A percentile compares a stretch with the other conserved stretches of the same genome.
These are phyloP conservation scores for Armadillidium nasatum DNA, from an alignment of 1,140 invertebrate species.

Conservation along the genomic window DNA sequence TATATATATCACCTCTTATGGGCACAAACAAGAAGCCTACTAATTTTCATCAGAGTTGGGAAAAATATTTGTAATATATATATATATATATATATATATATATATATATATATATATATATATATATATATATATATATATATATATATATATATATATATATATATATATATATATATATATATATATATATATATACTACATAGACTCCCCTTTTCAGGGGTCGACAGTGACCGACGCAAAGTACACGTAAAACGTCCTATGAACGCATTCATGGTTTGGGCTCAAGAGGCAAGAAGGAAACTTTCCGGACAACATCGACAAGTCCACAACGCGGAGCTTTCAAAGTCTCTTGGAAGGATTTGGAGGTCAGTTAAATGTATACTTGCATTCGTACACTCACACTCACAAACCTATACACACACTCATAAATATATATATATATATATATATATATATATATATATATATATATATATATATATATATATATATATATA, in stretches of 20 bases:
- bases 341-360: constrained; percentile 84
- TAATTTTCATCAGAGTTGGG: too few species aligned
- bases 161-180: neutral
- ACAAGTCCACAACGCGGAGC: constrained; percentile 85
- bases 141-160: neutral
- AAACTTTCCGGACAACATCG: constrained; percentile 83
- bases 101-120: neutral
- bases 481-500: too few species aligned
- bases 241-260: constrained; percentile 76
- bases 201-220: constrained; percentile 25
- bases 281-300: constrained; percentile 83
- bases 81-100: too few species aligned
- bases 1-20: too few species aligned
- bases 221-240: constrained; percentile 36
- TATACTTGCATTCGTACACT: too few species aligned
- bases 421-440: too few species aligned
- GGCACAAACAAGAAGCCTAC: too few species aligned
- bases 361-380: constrained; percentile 71
- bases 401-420: too few species aligned
- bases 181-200: constrained; percentile 11
- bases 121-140: neutral
- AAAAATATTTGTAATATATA: too few species aligned
- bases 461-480: too few species aligned
- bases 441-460: too few species aligned
- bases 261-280: constrained; percentile 97